Conservation (phyloP, 2,888 invertebrate genomes). For the Nebria salina region DNA sequence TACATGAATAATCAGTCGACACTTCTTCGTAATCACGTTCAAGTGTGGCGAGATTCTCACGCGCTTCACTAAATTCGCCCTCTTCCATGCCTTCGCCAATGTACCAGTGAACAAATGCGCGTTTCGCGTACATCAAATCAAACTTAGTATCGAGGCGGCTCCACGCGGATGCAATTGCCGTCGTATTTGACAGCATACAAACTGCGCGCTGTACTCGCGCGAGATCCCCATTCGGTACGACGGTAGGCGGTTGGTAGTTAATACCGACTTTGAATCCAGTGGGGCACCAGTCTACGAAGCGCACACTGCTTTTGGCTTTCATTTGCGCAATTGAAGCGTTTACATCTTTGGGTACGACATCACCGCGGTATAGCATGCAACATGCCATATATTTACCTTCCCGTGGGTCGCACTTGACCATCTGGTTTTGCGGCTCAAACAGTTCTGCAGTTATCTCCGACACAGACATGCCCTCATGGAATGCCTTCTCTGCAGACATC, state of each 20-base stretch:
- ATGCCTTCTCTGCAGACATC: slow-evolving; percentile 77
- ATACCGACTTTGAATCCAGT: slow-evolving; percentile 86
- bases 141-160: slow-evolving; percentile 91
- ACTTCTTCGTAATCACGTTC: slow-evolving; percentile 82
- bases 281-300: slow-evolving; percentile 96
- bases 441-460: slow-evolving; percentile 87
- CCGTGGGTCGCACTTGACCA: slow-evolving; percentile 89
- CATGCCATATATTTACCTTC: slow-evolving; percentile 87
- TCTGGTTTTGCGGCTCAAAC: slow-evolving; percentile 89
- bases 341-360: slow-evolving; percentile 90
- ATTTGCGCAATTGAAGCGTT: slow-evolving; percentile 84
- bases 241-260: slow-evolving; percentile 77
- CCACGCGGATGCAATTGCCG: slow-evolving; percentile 91
- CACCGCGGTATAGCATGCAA: slow-evolving; percentile 86
- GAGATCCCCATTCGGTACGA: slow-evolving; percentile 79
- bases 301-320: slow-evolving; percentile 79
- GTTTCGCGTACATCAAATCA: slow-evolving; percentile 92
- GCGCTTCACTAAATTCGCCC: slow-evolving; percentile 83
- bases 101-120: slow-evolving; percentile 96
- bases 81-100: slow-evolving; percentile 82
- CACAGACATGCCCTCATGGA: slow-evolving; percentile 80
- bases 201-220: slow-evolving; percentile 87
- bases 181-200: slow-evolving; percentile 91
- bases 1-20: slow-evolving; percentile 66
- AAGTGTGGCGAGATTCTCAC: slow-evolving; percentile 78